Conservation (phyloP, 2,113 vertebrate species). For the Pangasianodon hypophthalmus region DNA sequence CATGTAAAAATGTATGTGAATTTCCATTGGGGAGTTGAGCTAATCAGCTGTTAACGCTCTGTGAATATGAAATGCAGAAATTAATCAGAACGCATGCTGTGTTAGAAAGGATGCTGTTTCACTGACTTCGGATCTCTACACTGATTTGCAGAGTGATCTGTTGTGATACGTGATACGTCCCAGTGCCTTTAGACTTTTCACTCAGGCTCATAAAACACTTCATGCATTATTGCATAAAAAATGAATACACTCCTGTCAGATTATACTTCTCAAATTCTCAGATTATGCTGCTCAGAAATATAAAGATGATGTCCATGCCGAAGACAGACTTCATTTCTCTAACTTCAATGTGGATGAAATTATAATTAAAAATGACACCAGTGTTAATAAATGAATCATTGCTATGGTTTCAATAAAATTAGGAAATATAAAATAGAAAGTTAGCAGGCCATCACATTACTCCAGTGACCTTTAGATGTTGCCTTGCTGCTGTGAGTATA, state of each 20-base stretch:
- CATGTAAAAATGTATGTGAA: background rate
- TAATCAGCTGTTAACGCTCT: background rate
- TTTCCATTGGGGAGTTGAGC: background rate
- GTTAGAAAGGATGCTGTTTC: background rate
- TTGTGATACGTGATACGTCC: background rate
- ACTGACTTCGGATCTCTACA: background rate
- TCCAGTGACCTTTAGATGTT: slow-evolving; percentile 13
- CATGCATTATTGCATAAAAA: background rate
- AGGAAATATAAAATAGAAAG: background rate
- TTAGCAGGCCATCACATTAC: slow-evolving; percentile 7
- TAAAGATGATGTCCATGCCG: background rate
- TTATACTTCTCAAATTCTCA: background rate
- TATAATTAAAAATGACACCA: background rate
- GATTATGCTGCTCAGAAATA: background rate
- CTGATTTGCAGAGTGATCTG: background rate
- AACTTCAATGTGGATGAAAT: background rate
- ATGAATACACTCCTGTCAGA: slow-evolving; percentile 2
- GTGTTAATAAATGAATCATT: background rate
- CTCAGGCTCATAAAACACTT: background rate
- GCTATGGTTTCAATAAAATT: slow-evolving; percentile 8
- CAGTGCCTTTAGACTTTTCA: background rate
- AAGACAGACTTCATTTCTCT: background rate
- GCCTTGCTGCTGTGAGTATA: background rate
- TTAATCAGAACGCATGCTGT: background rate
- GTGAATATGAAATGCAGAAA: background rate